phyloP scores from a whole-genome alignment of 2,113 vertebrate genomes.

The Stigmatopora nigra region DNA sequence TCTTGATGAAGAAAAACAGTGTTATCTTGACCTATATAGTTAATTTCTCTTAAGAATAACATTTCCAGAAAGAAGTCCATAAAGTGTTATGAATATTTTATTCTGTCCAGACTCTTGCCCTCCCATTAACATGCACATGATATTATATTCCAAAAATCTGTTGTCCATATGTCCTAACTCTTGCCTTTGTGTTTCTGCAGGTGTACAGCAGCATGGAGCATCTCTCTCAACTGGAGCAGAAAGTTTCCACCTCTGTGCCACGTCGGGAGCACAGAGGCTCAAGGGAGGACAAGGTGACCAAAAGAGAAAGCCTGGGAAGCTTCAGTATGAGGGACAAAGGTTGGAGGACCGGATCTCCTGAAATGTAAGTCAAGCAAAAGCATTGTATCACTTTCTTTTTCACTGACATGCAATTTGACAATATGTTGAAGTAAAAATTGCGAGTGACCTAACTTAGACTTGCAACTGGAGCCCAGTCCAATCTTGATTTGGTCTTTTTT shows the following conservation, averaged over 20 bases:
- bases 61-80: conserved; percentile 2
- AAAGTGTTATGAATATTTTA: background rate
- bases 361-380: conserved; percentile 74
- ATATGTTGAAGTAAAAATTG: background rate
- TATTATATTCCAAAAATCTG: background rate
- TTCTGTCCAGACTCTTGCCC: background rate
- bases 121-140: background rate
- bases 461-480: background rate
- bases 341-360: conserved; percentile 86
- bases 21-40: background rate
- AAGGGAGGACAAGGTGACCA: conserved; percentile 78
- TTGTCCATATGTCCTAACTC: conserved; percentile 4
- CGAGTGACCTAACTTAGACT: background rate
- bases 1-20: too few relatives aligned
- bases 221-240: conserved; percentile 84
- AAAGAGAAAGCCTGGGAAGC: conserved; percentile 82
- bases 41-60: background rate
- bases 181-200: conserved; percentile 53
- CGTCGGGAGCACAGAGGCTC: conserved; percentile 76
- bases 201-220: conserved; percentile 94
- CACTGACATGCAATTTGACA: conserved; percentile 10
- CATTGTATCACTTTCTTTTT: conserved; percentile 5
- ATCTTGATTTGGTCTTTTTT: background rate
- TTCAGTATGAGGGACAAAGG: conserved; percentile 83
- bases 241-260: conserved; percentile 68